A percentile compares a stretch with the other conserved stretches of the same genome.
Conservation (phyloP, 2,113 vertebrate species). For the Ophiodon elongatus region DNA sequence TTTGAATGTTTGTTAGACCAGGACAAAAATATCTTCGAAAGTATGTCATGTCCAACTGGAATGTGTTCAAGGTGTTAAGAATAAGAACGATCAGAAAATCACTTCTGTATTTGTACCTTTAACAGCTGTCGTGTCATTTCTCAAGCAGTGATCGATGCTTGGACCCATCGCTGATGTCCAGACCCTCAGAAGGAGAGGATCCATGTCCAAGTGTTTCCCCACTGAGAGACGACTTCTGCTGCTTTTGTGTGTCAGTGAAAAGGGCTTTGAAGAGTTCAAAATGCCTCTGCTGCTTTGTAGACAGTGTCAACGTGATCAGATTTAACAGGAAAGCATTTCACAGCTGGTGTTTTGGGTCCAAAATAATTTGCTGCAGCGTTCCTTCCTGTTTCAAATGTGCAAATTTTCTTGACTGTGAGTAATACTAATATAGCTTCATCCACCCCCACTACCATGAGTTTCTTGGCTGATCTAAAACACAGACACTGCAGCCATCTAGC, state of each 20-base stretch:
- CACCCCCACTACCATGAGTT: background rate
- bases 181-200: conserved; percentile 37
- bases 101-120: background rate
- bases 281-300: background rate
- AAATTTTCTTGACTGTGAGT: conserved; percentile 22
- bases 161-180: conserved; percentile 17
- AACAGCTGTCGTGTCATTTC: conserved; percentile 33
- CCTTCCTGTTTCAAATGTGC: background rate
- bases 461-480: conserved; percentile 15
- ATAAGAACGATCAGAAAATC: background rate
- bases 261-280: background rate
- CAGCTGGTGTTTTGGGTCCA: conserved; percentile 25
- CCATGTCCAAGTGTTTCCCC: background rate
- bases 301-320: conserved; percentile 12
- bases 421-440: conserved; percentile 9
- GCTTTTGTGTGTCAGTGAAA: conserved; percentile 22
- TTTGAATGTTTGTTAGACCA: conserved; percentile 5
- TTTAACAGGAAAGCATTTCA: conserved; percentile 33
- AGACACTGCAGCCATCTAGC: conserved; percentile 27
- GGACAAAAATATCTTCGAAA: conserved; percentile 3
- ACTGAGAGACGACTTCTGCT: conserved; percentile 29
- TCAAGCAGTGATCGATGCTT: conserved; percentile 55
- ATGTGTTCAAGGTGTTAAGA: background rate
- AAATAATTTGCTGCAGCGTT: conserved; percentile 18
- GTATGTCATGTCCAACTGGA: background rate